Percentiles rank a stretch among this genome's conserved stretches.
These are phyloP conservation scores for Scatophagus argus DNA, from an alignment of 2,113 vertebrate species.

Conservation along the genomic window DNA sequence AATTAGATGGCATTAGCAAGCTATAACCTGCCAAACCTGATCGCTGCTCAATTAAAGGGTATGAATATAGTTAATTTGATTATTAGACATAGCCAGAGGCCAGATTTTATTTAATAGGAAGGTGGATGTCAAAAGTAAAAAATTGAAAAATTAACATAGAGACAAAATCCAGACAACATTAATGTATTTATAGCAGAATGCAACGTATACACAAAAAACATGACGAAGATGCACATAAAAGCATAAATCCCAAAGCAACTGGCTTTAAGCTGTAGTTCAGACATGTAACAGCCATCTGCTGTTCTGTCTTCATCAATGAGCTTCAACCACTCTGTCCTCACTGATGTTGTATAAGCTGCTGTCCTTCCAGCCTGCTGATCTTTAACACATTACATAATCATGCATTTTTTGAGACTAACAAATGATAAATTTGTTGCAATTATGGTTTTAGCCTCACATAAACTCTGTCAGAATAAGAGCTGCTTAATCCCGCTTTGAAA, in stretches of 20 bases:
- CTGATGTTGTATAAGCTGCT: slow-evolving; percentile 1
- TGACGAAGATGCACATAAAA: neutral
- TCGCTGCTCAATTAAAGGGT: neutral
- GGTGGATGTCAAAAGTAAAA: neutral
- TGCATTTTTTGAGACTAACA: neutral
- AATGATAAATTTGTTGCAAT: slow-evolving; percentile 20
- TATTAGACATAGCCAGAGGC: neutral
- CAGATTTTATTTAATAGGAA: neutral
- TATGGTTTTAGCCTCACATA: neutral
- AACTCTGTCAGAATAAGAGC: neutral
- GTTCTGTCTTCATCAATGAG: neutral
- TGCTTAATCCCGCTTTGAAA: slow-evolving; percentile 2
- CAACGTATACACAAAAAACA: neutral
- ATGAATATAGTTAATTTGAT: neutral
- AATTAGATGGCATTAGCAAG: neutral
- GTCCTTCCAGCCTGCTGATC: slow-evolving; percentile 46
- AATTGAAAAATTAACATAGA: neutral
- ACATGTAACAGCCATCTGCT: neutral
- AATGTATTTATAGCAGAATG: neutral
- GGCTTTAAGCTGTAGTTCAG: neutral
- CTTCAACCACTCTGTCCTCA: neutral
- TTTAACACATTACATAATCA: slow-evolving; percentile 39
- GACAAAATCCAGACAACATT: neutral
- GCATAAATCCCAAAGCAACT: neutral
- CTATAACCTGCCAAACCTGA: neutral